Base-by-base conservation (phyloP, 2,797 vertebrate species). In the Hydrocynus forskahlii region DNA sequence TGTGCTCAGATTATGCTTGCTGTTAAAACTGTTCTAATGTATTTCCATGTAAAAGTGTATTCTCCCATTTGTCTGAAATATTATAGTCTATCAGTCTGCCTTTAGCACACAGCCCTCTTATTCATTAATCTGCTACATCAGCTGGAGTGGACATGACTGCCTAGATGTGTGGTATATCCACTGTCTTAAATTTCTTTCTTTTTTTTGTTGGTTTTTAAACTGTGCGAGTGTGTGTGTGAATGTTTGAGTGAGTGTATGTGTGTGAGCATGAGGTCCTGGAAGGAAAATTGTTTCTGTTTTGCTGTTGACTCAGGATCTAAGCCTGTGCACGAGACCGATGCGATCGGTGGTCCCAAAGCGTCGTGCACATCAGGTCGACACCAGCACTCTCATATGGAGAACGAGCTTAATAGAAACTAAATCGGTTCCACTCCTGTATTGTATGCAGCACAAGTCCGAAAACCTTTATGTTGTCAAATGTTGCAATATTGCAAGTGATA, bases 401-500 rank as follows among this genome's bases (percentile, higher is more conserved):
- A 74, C 29, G 43, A 82, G 38, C 54, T 80, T 68, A 73, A 62
- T 63, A 45, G 75, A 40, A 80, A 79, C 29, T 68, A 90, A 88
- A 82, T 89, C 89, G 76, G 90, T 92, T 90, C 79, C 80, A 89
- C 85, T 91, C 88, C 88, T 96, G 93, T 96, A 95, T 95, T 92
- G 86, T 92, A 94, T 94, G 95, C 92, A 91, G 88, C 87, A 88
- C 94, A 92, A 91, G 92, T 79, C 71, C 62, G 89, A 88, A 86
- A 88, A 90, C 88, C 91, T 88, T 92, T 91, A 84, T 91, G 86
- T 90, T 95, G 94, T 96, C 90, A 90, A 92, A 89, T 96, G 91
- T 96, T 96, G 94, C 94, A 96, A 94, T 96, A 96, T 96, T 95
- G 90, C 91, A 95, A 97, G 95, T 97, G 95, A 96, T 96, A 94